Evolutionary conservation across 2,888 invertebrate genomes (phyloP).

Genomic region (Morpho deidamia): DNA sequence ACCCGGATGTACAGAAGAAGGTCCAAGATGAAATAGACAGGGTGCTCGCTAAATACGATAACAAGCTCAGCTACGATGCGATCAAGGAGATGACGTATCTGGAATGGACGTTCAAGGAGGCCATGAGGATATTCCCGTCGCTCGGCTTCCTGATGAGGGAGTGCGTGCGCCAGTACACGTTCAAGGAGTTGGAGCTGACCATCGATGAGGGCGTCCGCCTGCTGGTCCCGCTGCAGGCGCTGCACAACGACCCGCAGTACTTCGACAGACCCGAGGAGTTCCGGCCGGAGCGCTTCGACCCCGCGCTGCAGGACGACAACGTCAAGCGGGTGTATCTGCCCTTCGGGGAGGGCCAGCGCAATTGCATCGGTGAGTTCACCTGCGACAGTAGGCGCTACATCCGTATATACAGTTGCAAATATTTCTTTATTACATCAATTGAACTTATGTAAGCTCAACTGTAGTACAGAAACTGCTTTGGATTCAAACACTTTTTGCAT

Average conservation of each 20-base stretch:
- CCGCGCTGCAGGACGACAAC: not conserved
- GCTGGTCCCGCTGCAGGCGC: slow-evolving; percentile 36
- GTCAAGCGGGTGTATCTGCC: slow-evolving; percentile 47
- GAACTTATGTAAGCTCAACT: too few relatives aligned
- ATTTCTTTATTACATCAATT: too few relatives aligned
- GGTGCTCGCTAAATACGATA: slow-evolving; percentile 37
- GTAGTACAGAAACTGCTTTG: too few relatives aligned
- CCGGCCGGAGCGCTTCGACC: slow-evolving; percentile 39
- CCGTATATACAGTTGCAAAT: too few relatives aligned
- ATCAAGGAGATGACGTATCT: slow-evolving; percentile 54
- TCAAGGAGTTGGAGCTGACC: slow-evolving; percentile 40
- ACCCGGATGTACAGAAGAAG: slow-evolving; percentile 43
- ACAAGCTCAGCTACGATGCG: slow-evolving; percentile 47
- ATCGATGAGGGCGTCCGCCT: slow-evolving; percentile 45
- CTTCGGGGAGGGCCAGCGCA: slow-evolving; percentile 54
- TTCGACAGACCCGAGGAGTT: slow-evolving; percentile 44
- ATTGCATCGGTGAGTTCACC: slow-evolving; percentile 48
- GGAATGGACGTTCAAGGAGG: slow-evolving; percentile 48
- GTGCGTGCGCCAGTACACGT: slow-evolving; percentile 39
- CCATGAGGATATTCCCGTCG: slow-evolving; percentile 54
- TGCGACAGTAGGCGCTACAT: not conserved
- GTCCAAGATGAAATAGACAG: slow-evolving; percentile 46
- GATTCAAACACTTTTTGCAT: too few relatives aligned
- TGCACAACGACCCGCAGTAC: slow-evolving; percentile 51
- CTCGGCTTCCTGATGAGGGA: slow-evolving; percentile 44